Conservation (phyloP, 2,797 vertebrate genomes). For the Halcyon badia region DNA sequence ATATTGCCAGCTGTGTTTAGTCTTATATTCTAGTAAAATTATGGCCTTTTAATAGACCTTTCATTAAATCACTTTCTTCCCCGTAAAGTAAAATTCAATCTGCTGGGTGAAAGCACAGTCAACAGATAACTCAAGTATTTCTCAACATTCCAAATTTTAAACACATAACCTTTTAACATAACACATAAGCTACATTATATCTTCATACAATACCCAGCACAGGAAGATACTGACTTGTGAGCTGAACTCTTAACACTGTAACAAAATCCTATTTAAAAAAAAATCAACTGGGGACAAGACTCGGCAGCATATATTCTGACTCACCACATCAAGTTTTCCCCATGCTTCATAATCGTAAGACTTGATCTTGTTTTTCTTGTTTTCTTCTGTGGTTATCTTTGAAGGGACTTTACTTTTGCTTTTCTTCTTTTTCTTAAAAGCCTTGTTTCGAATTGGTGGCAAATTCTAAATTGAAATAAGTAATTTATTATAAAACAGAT, state of each 20-base stretch:
- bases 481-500: not conserved
- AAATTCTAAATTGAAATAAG: slow-evolving; percentile 79
- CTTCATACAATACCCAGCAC: not conserved
- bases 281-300: not conserved
- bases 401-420: slow-evolving; percentile 74
- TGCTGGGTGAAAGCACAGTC: not conserved
- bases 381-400: slow-evolving; percentile 79
- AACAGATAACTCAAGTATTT: not conserved
- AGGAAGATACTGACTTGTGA: not conserved
- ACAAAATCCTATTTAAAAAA: not conserved
- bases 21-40: not conserved
- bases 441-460: slow-evolving; percentile 92
- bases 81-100: not conserved
- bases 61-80: rapidly evolving
- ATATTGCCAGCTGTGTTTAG: not conserved
- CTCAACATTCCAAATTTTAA: not conserved
- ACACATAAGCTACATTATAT: not conserved
- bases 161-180: rapidly evolving
- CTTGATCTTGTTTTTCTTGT: slow-evolving; percentile 87
- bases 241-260: not conserved
- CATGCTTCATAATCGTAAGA: slow-evolving; percentile 92
- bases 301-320: slow-evolving; percentile 4
- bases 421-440: slow-evolving; percentile 90
- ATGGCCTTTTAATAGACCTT: not conserved
- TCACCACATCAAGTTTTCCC: slow-evolving; percentile 96